Percentiles rank a stretch among this genome's conserved stretches.
phyloP scores from a whole-genome alignment of 2,113 vertebrate genomes.

The Pandion haliaetus region DNA sequence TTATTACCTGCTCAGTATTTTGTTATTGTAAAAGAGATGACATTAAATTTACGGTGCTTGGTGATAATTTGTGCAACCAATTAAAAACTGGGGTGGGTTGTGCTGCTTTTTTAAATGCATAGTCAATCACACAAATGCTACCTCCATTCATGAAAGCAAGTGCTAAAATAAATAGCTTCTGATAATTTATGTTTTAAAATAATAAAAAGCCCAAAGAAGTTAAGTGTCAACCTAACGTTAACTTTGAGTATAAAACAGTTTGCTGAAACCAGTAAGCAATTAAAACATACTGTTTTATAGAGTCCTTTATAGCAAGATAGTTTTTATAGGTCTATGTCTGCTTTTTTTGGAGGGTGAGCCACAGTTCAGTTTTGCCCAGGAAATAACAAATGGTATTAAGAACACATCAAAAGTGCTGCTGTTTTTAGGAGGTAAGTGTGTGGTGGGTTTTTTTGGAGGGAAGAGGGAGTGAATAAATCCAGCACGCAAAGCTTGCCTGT shows the following conservation, averaged over 20 bases:
- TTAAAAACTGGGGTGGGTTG: conserved; percentile 45
- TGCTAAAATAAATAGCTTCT: conserved; percentile 47
- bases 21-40: conserved; percentile 24
- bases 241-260: conserved; percentile 63
- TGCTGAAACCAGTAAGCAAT: conserved; percentile 63
- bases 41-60: conserved; percentile 20
- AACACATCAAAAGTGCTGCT: background rate
- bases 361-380: conserved; percentile 58
- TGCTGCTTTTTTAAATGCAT: conserved; percentile 50
- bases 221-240: conserved; percentile 51
- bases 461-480: background rate
- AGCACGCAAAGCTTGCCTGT: background rate
- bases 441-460: background rate
- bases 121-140: conserved; percentile 54
- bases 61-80: conserved; percentile 59
- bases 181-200: conserved; percentile 63
- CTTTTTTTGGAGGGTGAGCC: conserved; percentile 50
- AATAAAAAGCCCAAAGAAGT: conserved; percentile 59
- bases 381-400: conserved; percentile 55
- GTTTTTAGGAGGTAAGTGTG: background rate
- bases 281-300: conserved; percentile 67
- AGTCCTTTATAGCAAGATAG: conserved; percentile 51
- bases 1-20: conserved; percentile 34
- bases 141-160: conserved; percentile 47
- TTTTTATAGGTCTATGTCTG: conserved; percentile 32